Evolutionary conservation across 2,888 invertebrate species (phyloP), one percentile per base, ranked within the genome.

Genomic region (Drosophila histrio): DNA sequence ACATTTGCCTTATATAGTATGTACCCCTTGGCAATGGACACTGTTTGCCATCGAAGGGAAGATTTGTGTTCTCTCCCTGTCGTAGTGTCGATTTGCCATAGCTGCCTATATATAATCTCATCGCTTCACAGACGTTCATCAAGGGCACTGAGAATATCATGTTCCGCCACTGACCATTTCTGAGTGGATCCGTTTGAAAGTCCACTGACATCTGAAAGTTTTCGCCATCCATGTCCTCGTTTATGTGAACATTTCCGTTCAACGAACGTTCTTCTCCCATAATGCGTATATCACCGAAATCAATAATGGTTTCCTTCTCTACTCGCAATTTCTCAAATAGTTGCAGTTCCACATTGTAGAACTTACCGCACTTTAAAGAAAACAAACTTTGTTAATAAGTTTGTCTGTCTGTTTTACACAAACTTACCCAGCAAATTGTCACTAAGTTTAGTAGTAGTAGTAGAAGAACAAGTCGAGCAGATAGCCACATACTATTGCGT

Each of bases 161-260:
- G 3, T 28, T n/a, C 7, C 8, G 5, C 52, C 74, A 72, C 1
- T 49, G 26, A 9, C 57, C 32, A 1, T 24, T 56, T 3, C 32
- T 13, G 0, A 15, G 38, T 13, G 54, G 19, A 49, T 73, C 71
- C 3, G 56, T 41, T 1, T 61, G 43, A 6, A 72, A 53, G 2
- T 72, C 52, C 0, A 39, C 47, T 4, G 74, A 69, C 46, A 61
- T 38, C 34, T 68, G 32, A 17, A 53, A 74, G 6, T 61, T 15
- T 0, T 13, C 8, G 0, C 24, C 26, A n/a, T 56, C 36, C 50
- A 73, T 56, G 3, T 57, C 41, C 32, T 74, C 47, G 2, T 24
- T 9, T 6, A 68, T 56, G 3, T 22, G n/a, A 3, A 59, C 53
- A 2, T 46, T 73, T 13, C 60, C 71, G 9, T 73, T 73, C 0